Conservation (phyloP, 1,140 invertebrate species). For the Harlomillsia oculata region DNA sequence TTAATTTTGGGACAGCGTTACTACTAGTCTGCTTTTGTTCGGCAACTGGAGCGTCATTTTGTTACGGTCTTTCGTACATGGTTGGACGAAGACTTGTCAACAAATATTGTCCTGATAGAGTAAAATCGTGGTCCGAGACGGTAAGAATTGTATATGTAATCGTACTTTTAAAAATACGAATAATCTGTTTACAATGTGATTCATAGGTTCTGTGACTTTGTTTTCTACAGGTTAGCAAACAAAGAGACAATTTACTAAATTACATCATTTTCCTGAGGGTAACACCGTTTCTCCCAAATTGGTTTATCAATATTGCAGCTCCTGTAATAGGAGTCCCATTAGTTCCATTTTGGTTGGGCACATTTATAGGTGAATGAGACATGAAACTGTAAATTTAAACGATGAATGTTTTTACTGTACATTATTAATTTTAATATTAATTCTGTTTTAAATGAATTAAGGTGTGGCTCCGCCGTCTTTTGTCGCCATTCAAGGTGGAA, state of each 20-base stretch:
- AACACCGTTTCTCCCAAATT: constrained; percentile 96
- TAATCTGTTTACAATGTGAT: background rate
- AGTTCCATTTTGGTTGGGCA: constrained; percentile 84
- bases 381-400: background rate
- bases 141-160: constrained; percentile 45
- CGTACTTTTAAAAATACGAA: background rate
- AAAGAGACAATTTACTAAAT: constrained; percentile 80
- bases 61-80: constrained; percentile 84
- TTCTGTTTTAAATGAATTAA: constrained; percentile 46
- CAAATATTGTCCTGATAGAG: constrained; percentile 81
- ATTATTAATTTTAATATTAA: background rate
- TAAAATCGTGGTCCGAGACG: constrained; percentile 70
- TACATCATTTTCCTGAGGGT: constrained; percentile 96
- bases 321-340: constrained; percentile 94
- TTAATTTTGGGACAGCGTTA: constrained; percentile 83
- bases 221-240: constrained; percentile 57
- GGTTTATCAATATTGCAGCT: constrained; percentile 98
- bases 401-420: no score
- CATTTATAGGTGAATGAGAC: constrained; percentile 57
- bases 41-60: constrained; percentile 86
- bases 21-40: constrained; percentile 90
- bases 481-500: constrained; percentile 93
- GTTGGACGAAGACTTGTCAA: constrained; percentile 74
- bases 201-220: background rate
- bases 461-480: constrained; percentile 97